Evolutionary conservation across 1,140 invertebrate species (phyloP), one percentile per base, ranked within the genome.

Genomic region (Psilanteris sp.): DNA sequence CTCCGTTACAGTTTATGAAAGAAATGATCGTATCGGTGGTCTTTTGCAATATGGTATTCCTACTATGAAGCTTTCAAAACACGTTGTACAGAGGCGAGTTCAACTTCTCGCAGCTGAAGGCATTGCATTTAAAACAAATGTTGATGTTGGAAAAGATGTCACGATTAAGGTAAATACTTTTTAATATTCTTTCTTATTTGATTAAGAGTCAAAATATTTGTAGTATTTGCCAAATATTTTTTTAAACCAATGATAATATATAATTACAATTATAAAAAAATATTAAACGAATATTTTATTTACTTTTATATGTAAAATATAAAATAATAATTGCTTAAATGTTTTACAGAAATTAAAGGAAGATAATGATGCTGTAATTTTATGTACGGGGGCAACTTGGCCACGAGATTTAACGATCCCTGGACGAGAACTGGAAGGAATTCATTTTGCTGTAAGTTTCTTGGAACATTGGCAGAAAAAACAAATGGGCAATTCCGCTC

Each of bases 401-500:
- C 97, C 98, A 0, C 91, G 98, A 46, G 98, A 99, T 89, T 89
- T 96, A 54, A 93, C 93, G 0, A 91, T 96, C 79, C 91, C 93
- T 81, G 97, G 97, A 36, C 91, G 97, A 2, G 90, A 97, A 48
- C 88, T 98, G 2, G 88, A 94, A 41, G 96, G 98, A 6, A 98
- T 99, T 79, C 94, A 99, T 87, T 99, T 96, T 90, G 98, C 98
- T 0, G 98, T 99, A 93, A 96, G 94, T 82, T 99, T 98, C 89
- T 90, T 99, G 14, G 97, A 99, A 85, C 94, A 93, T 14, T 98
- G 97, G 95, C 98, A 99, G 88, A 97, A 98, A 89, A 95, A 96
- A 77, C 97, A 99, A 87, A 92, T 95, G 86, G 95, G 95, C 9
- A 88, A 87, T 70, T 41, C 79, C 0, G 39, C 62, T 2, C 83